Base-by-base conservation (phyloP, 2,888 invertebrate species). In the Geophilus truncorum region DNA sequence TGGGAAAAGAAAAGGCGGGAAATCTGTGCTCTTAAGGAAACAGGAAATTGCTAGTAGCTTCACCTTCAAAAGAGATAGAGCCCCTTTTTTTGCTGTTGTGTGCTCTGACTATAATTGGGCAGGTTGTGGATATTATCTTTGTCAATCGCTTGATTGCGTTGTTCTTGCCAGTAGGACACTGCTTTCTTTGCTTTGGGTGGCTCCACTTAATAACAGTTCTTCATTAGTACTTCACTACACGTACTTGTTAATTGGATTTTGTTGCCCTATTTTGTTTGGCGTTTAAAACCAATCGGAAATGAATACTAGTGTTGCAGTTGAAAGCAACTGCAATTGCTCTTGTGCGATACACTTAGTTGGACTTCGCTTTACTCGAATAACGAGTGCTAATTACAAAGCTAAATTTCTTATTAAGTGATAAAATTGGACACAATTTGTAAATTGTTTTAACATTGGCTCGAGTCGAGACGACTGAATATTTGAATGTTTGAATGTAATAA, bases 81-180 rank as follows among this genome's bases (percentile, higher is more conserved):
- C 25, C 25, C 25, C 25, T 15, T 70, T 28, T 70, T 70, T 70
- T 70, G 23, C 6, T 70, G 23, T 70, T 70, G 23, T 70, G 23
- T 70, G 23, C 28, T 1, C 10, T 25, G 70, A 18, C 70, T 70
- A 70, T 70, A 70, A 70, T 70, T 70, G 70, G 70, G 70, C 10
- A 28, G 70, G 70, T 28, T 70, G 70, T 70, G 70, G 70, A 70
- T 70, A 70, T 70, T 70, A 70, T 70, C 70, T 70, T 70, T 70
- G 70, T 70, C 70, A 70, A 28, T 70, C 28, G 70, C 15, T 70
- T 70, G 70, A 70, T 70, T 70, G 70, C 70, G 70, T 70, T 70
- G 70, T 70, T 70, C 70, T 62, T 25, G 70, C 70, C 51, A 51
- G 70, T 70, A 10, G 70, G 70, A 10, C 70, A 70, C 28, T 10